Evolutionary conservation across 2,797 vertebrate species (phyloP).

Genomic region (Halcyon badia): DNA sequence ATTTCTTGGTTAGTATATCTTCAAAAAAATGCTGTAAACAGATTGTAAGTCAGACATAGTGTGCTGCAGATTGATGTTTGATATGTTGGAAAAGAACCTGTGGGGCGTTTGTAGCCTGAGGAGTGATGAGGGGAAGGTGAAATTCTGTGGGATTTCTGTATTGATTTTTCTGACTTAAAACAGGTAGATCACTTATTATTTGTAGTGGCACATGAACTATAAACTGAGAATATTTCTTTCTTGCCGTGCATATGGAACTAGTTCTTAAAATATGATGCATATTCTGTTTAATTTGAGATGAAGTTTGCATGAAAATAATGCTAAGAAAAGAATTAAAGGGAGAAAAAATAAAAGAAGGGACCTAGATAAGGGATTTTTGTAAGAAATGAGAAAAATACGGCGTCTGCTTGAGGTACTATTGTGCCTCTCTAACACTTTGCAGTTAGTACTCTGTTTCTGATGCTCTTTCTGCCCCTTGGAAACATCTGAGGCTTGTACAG

Average conservation of each 20-base stretch:
- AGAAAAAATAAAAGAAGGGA: background rate
- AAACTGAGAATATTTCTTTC: background rate
- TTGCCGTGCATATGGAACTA: accelerated
- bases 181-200: background rate
- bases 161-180: background rate
- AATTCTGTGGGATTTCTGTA: background rate
- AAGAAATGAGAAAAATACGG: background rate
- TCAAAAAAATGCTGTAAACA: background rate
- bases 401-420: background rate
- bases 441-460: background rate
- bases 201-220: background rate
- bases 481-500: background rate
- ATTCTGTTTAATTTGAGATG: background rate
- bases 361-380: background rate
- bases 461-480: background rate
- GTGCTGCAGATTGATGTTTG: background rate
- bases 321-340: background rate
- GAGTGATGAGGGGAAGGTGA: background rate
- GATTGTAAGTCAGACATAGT: accelerated
- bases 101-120: background rate
- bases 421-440: background rate
- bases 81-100: background rate
- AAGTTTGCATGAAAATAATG: background rate
- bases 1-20: background rate
- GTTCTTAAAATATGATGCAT: background rate